Evolutionary conservation across 2,888 invertebrate genomes (phyloP), one percentile per base, ranked within the genome.

Genomic region (Itoplectis maculator): DNA sequence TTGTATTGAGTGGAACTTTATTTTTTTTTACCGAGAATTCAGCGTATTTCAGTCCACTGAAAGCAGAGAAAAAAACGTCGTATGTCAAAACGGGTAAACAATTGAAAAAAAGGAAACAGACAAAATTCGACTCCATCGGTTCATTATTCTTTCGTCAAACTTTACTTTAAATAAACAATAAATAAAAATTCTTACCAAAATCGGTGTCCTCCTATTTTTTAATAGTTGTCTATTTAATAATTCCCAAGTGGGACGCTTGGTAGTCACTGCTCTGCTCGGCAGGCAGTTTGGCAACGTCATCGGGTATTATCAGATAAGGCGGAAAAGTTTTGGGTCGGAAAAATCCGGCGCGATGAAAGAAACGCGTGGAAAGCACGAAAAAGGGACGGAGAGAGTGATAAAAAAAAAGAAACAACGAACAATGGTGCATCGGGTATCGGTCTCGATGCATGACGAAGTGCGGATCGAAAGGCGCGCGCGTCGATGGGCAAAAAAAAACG

Each of bases 361-460:
- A 59, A 23, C 15, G 37, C n/a, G 29, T n/a, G 56, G 13, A 23
- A 69, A 42, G 65, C 47, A 61, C 18, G 59, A 47, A 23, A 15
- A 51, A 59, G 23, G 65, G 8, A 49, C 20, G 29, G 49, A 35
- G 45, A 65, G 29, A 69, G 61, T 49, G 75, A 69, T 37, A 65
- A 81, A 68, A 81, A n/a, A 82, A 63, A 68, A 66, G 42, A 40
- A 51, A 37, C 11, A 74, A 77, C 74, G 78, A 79, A 76, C 54
- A 78, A 66, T 76, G 70, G 80, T 83, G 84, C 77, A 80, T 74
- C 79, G 85, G 66, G 82, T 74, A 79, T 69, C 81, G 85, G 68
- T 61, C n/a, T 69, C 42, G 80, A 88, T 85, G 89, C 88, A 87
- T 86, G 88, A 87, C 87, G 87, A 88, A 88, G 87, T 87, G 88